phyloP scores from a whole-genome alignment of 92 coral and sea anemone species.

The Epizoanthus stellaris region DNA sequence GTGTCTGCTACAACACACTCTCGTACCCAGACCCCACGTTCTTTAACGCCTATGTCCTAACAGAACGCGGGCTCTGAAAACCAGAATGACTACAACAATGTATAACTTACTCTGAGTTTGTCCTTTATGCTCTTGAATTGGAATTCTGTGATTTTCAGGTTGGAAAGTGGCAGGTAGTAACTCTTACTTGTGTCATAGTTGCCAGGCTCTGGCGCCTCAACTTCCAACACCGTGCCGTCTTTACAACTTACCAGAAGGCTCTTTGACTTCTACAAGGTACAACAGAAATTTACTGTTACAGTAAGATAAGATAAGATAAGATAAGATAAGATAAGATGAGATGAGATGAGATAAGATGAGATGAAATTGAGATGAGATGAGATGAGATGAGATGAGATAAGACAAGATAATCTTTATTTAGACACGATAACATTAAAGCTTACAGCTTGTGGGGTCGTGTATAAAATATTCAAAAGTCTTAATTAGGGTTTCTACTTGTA shows the following conservation, averaged over 20 bases:
- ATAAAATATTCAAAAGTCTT: too few species aligned
- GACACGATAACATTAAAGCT: too few species aligned
- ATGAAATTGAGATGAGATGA: too few species aligned
- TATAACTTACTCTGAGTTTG: constrained; percentile 81
- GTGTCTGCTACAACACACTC: not conserved
- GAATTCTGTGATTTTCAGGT: constrained; percentile 88
- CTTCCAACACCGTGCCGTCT: constrained; percentile 94
- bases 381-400: too few species aligned
- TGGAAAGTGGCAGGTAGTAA: constrained; percentile 85
- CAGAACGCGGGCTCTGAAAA: not conserved
- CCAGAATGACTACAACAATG: too few species aligned
- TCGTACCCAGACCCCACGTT: too few species aligned
- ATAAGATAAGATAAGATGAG: too few species aligned
- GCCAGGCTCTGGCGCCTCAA: constrained; percentile 89
- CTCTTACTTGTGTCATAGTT: constrained; percentile 96
- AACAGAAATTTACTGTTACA: not conserved
- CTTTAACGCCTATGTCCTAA: too few species aligned
- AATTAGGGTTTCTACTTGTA: too few species aligned
- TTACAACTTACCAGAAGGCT: constrained; percentile 92
- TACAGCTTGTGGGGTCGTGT: too few species aligned
- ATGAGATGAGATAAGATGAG: too few species aligned
- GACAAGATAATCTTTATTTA: too few species aligned
- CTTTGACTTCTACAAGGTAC: constrained; percentile 61
- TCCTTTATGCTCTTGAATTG: constrained; percentile 92
- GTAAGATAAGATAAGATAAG: not conserved